These are phyloP conservation scores for Caenorhabditis remanei DNA, from an alignment of 1,140 invertebrate species.

Conservation along the genomic window DNA sequence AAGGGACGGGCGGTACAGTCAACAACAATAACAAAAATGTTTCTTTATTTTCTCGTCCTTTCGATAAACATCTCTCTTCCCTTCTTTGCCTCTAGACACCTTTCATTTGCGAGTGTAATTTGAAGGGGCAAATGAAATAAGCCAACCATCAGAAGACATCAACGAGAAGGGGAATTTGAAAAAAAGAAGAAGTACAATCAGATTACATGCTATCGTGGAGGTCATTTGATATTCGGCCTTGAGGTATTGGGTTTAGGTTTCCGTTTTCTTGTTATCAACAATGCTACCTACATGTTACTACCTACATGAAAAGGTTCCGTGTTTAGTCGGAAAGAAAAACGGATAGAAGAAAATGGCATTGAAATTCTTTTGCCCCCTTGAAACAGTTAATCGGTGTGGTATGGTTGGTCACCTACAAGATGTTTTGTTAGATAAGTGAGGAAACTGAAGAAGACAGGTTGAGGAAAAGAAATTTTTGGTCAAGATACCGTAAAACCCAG, in stretches of 20 bases:
- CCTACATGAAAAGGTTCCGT: not conserved
- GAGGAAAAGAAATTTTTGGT: too few relatives aligned
- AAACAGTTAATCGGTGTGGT: not conserved
- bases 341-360: not conserved
- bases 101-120: not conserved
- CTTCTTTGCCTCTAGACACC: not conserved
- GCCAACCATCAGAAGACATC: not conserved
- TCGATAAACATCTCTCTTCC: not conserved
- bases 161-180: not conserved
- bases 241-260: not conserved
- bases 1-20: not conserved
- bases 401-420: not conserved
- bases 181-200: not conserved
- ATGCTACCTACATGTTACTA: not conserved
- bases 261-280: not conserved
- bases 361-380: not conserved
- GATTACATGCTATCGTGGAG: not conserved
- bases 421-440: too few relatives aligned
- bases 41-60: not conserved
- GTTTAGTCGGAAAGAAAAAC: not conserved
- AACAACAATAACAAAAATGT: not conserved
- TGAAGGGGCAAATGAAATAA: not conserved
- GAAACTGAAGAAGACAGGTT: not conserved
- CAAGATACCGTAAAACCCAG: too few relatives aligned
- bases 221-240: not conserved